phyloP scores from a whole-genome alignment of 2,888 invertebrate species.

The Mycalesis mineus region DNA sequence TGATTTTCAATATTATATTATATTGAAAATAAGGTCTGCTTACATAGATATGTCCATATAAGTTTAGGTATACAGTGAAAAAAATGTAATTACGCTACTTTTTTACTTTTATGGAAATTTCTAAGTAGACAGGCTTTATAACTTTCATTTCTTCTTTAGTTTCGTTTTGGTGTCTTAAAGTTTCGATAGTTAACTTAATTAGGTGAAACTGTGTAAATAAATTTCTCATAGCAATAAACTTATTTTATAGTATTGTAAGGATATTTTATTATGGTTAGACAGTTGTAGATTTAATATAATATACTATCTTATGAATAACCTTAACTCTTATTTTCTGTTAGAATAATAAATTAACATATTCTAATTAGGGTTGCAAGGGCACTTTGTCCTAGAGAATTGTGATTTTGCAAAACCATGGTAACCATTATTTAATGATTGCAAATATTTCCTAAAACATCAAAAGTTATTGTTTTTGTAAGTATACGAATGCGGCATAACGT shows the following conservation, averaged over 20 bases:
- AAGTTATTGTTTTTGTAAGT: too few species aligned
- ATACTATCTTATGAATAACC: slow-evolving; percentile 26
- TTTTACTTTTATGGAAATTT: background rate
- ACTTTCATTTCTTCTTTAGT: slow-evolving; percentile 28
- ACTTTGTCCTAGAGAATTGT: background rate
- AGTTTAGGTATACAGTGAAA: background rate
- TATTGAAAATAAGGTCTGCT: slow-evolving; percentile 10
- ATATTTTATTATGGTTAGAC: slow-evolving; percentile 27
- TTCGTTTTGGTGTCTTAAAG: slow-evolving; percentile 36
- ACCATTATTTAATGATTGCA: too few species aligned
- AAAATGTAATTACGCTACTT: background rate
- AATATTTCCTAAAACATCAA: too few species aligned
- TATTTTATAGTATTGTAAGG: slow-evolving; percentile 30
- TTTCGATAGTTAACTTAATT: slow-evolving; percentile 22
- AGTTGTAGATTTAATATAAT: slow-evolving; percentile 11
- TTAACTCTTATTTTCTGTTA: slow-evolving; percentile 17
- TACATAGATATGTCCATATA: background rate
- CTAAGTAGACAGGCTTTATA: slow-evolving; percentile 5
- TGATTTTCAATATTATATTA: slow-evolving; percentile 18
- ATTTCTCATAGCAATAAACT: slow-evolving; percentile 38
- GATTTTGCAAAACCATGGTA: too few species aligned
- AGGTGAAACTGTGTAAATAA: slow-evolving; percentile 33
- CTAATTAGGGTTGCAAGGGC: background rate
- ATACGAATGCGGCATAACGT: too few species aligned
- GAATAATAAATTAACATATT: slow-evolving; percentile 5